Conservation (phyloP, 2,888 invertebrate species). For the Agapostemon virescens region DNA sequence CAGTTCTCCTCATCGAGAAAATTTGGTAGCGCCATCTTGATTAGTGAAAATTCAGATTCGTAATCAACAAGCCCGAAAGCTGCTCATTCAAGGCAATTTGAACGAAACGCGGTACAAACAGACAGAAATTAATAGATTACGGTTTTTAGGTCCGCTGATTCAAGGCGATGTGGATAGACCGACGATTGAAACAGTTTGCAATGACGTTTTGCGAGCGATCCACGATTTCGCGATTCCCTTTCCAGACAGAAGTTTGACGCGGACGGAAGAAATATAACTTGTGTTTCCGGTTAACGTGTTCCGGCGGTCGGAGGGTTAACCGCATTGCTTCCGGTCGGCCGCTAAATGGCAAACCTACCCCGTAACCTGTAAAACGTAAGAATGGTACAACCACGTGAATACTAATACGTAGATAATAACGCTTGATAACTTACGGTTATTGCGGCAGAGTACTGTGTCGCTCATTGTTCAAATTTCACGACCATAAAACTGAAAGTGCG, state of each 20-base stretch:
- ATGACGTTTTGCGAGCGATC: neutral
- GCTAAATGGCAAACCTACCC: conserved; percentile 2
- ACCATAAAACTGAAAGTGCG: conserved; percentile 50
- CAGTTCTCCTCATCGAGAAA: no score
- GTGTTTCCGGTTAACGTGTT: neutral
- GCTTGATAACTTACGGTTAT: conserved; percentile 52
- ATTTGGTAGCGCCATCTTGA: no score
- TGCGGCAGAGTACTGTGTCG: conserved; percentile 22
- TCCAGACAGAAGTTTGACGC: neutral
- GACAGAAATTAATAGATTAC: no score
- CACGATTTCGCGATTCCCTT: conserved; percentile 3
- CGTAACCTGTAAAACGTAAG: conserved; percentile 37
- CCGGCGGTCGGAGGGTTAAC: neutral
- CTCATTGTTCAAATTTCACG: conserved; percentile 61
- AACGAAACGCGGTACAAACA: no score
- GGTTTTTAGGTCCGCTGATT: no score
- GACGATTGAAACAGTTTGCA: no score
- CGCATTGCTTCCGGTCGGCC: neutral
- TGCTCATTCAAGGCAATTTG: no score
- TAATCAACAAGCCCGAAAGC: no score
- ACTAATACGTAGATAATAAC: conserved; percentile 53
- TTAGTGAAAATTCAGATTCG: no score
- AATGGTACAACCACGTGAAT: conserved; percentile 45
- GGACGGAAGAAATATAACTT: neutral
- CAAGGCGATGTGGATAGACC: no score